Evolutionary conservation across 1,140 invertebrate genomes (phyloP).

Genomic region (Hetaerina americana): DNA sequence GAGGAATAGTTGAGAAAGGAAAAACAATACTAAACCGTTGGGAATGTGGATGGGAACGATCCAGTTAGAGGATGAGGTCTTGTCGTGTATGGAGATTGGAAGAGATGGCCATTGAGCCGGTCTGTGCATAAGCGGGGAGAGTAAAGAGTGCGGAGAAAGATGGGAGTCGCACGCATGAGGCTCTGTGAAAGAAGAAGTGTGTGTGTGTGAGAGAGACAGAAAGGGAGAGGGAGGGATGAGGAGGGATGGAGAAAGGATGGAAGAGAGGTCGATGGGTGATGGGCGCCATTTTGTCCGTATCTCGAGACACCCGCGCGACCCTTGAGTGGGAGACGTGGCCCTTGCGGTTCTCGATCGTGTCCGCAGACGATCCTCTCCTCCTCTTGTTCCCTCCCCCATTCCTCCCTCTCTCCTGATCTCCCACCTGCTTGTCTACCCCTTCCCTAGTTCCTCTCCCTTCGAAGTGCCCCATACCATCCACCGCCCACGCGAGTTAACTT

Average conservation of each 20-base stretch:
- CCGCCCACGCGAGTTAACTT: background rate
- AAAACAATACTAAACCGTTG: no score
- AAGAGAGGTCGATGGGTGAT: background rate
- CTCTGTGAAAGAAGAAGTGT: background rate
- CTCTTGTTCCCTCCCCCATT: background rate
- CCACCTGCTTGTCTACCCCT: background rate
- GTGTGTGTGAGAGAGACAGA: background rate
- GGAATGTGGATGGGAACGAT: no score
- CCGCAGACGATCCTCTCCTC: background rate
- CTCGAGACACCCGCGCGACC: no score
- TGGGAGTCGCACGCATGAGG: background rate
- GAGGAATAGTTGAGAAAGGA: no score
- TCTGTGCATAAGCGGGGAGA: no score
- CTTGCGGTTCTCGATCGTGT: background rate
- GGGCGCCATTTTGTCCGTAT: no score
- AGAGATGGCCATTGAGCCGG: no score
- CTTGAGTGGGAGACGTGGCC: background rate
- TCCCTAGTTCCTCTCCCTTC: no score
- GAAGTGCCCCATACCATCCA: background rate
- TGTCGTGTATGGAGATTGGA: no score
- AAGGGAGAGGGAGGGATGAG: background rate
- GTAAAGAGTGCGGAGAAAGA: background rate
- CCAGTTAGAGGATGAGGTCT: no score
- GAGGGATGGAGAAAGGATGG: background rate
- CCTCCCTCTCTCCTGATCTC: background rate